phyloP scores from a whole-genome alignment of 2,113 vertebrate species.

The Hiodon tergisus region DNA sequence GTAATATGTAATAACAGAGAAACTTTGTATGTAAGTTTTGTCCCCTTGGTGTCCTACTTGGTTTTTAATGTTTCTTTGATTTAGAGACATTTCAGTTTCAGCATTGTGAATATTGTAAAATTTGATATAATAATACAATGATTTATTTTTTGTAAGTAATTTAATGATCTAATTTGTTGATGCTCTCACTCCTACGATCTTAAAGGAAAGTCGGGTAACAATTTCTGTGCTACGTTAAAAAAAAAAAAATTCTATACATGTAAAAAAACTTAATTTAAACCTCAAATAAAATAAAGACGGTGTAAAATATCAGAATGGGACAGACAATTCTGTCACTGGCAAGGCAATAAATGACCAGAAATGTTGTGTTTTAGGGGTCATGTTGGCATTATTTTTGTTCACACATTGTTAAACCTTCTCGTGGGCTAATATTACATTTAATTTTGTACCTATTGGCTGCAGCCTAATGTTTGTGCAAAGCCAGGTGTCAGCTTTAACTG shows the following conservation, averaged over 20 bases:
- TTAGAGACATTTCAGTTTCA: neutral
- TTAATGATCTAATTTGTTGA: too few relatives aligned
- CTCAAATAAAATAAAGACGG: too few relatives aligned
- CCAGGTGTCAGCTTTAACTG: neutral
- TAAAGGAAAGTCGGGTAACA: too few relatives aligned
- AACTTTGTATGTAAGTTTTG: conserved; percentile 19
- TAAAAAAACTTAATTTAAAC: too few relatives aligned
- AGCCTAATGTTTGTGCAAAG: conserved; percentile 4
- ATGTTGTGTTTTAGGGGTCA: neutral
- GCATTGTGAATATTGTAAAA: neutral
- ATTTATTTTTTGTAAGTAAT: neutral
- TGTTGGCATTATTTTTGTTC: neutral
- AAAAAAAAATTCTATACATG: too few relatives aligned
- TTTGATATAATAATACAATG: neutral
- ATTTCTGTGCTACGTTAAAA: too few relatives aligned
- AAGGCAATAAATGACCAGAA: too few relatives aligned
- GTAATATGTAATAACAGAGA: conserved; percentile 13
- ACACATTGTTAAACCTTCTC: neutral
- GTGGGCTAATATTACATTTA: neutral
- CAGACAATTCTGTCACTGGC: too few relatives aligned
- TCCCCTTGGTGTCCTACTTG: neutral
- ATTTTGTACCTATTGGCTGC: neutral
- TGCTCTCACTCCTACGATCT: too few relatives aligned
- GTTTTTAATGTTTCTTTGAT: neutral
- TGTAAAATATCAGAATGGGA: too few relatives aligned